Evolutionary conservation across 2,888 invertebrate genomes (phyloP), one percentile per base, ranked within the genome.

Genomic region (Drosophila atripex): DNA sequence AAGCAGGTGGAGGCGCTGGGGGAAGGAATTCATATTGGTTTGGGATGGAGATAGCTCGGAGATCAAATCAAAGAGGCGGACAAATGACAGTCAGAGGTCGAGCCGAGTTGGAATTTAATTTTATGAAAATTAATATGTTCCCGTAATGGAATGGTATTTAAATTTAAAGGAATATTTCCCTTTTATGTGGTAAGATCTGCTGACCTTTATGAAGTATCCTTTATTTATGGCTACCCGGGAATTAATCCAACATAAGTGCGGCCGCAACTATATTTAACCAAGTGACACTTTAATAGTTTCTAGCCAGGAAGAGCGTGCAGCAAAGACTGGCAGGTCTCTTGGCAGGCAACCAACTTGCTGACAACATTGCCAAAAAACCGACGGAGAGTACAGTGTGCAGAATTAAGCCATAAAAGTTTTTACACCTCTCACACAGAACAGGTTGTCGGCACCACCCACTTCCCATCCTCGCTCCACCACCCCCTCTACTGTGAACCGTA

Each of bases 231-330:
- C 18, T 41, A 1, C 9, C 18, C 39, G 18, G 39, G 41, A 59
- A 54, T 49, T 39, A 43, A 41, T 45, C 39, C 68, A n/a, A 32
- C 25, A 41, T 45, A 46, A 39, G 61, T 46, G 23, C 28, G 21
- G 12, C 38, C 47, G 14, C 38, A 61, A 61, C 63, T 61, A 60
- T 39, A 28, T 21, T 39, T 11, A 46, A 58, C 59, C 49, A 28
- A 30, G 63, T 66, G 69, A 69, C 65, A 69, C 69, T 68, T 78
- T 82, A 76, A 82, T 73, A 76, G 83, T 79, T 82, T 65, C 61
- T 59, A 86, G 76, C 69, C 72, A n/a, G 46, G 30, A 71, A 71
- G 68, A 60, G 71, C 50, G 39, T 25, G 47, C 63, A 41, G 25
- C 76, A 60, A 47, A 41, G 35, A 59, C 35, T 50, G 49, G 46